These are phyloP conservation scores for Periophthalmus magnuspinnatus DNA, from an alignment of 2,797 vertebrate genomes.

Conservation along the genomic window DNA sequence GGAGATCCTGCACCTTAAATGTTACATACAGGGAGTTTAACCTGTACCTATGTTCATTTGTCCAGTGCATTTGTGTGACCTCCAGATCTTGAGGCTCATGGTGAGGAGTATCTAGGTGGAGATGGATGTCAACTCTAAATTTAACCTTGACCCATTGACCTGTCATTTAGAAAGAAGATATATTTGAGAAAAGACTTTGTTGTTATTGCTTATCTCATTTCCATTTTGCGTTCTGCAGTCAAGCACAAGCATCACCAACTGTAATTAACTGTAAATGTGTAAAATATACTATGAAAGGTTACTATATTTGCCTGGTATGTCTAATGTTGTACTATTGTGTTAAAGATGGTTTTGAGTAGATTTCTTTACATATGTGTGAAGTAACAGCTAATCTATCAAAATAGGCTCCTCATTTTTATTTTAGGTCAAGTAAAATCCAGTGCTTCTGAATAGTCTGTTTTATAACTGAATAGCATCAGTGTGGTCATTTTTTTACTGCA, in stretches of 20 bases:
- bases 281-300: constrained; percentile 17
- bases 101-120: too few relatives aligned
- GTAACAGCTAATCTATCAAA: constrained; percentile 45
- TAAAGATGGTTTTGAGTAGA: constrained; percentile 34
- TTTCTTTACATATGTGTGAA: constrained; percentile 35
- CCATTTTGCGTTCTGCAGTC: constrained; percentile 37
- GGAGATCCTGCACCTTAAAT: background rate
- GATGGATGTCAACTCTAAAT: too few relatives aligned
- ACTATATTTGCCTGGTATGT: constrained; percentile 43
- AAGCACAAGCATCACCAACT: constrained; percentile 63
- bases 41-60: background rate
- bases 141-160: too few relatives aligned
- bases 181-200: constrained; percentile 6
- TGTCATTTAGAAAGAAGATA: background rate
- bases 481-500: constrained; percentile 33
- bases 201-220: constrained; percentile 12
- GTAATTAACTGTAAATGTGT: constrained; percentile 66
- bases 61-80: background rate
- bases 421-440: constrained; percentile 17
- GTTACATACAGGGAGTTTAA: background rate
- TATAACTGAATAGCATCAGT: constrained; percentile 24
- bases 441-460: constrained; percentile 15
- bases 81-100: too few relatives aligned
- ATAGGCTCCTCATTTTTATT: constrained; percentile 14
- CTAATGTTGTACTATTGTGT: constrained; percentile 37